Conservation (phyloP, 2,888 invertebrate genomes). For the Heliconius sara region DNA sequence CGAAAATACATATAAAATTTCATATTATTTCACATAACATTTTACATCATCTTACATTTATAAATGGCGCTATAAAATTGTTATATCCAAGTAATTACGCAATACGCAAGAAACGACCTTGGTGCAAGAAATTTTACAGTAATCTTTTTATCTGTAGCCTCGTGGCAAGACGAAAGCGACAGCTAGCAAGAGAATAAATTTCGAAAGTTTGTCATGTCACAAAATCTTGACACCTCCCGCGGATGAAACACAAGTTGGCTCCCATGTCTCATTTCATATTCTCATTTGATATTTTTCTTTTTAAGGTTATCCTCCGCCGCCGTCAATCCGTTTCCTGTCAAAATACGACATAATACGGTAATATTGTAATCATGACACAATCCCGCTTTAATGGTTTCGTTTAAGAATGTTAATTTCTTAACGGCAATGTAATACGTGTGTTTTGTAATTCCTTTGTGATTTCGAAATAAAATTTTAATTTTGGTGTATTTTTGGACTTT, state of each 20-base stretch:
- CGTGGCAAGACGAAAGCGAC: constrained; percentile 6
- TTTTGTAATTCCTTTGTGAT: neutral
- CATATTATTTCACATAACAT: neutral
- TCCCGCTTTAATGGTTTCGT: constrained; percentile 25
- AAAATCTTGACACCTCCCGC: constrained; percentile 10
- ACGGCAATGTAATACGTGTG: constrained; percentile 6
- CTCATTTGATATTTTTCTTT: constrained; percentile 30
- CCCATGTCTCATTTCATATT: constrained; percentile 32
- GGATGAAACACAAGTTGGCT: neutral
- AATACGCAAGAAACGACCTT: constrained; percentile 16
- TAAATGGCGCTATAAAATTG: neutral
- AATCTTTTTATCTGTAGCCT: constrained; percentile 16
- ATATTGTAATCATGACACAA: constrained; percentile 28
- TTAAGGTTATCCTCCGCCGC: constrained; percentile 21
- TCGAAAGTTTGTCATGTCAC: constrained; percentile 13
- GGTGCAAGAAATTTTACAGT: neutral
- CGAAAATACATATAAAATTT: neutral
- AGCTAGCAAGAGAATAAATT: constrained; percentile 13
- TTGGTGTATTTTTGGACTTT: neutral
- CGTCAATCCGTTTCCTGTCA: constrained; percentile 36
- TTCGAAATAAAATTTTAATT: neutral
- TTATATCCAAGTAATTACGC: constrained; percentile 12
- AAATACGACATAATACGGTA: constrained; percentile 30
- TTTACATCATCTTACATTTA: neutral
- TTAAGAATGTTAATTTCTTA: constrained; percentile 19